A percentile compares a stretch with the other conserved stretches of the same genome.
Conservation (phyloP, 2,113 vertebrate genomes). For the western clawed frog (Xenopus tropicalis) region UCB_Xtro_10.0 CM004449.2:118648001-118648500, state of each 20-base stretch:
- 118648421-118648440: slow-evolving; percentile 14
- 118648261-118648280: slow-evolving; percentile 90
- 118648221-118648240: slow-evolving; percentile 87
- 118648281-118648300: slow-evolving; percentile 88
- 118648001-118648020: too few relatives aligned
- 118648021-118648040: too few relatives aligned
- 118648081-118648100: too few relatives aligned
- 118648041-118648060: too few relatives aligned
- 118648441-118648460: not conserved
- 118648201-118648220: not conserved
- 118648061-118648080: too few relatives aligned
- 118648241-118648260: slow-evolving; percentile 88
- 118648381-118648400: slow-evolving; percentile 43
- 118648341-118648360: slow-evolving; percentile 13
- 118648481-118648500: not conserved
- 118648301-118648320: slow-evolving; percentile 88
- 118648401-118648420: slow-evolving; percentile 33
- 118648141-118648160: too few relatives aligned
- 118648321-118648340: slow-evolving; percentile 85
- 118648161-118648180: too few relatives aligned
- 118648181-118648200: too few relatives aligned
- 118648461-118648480: not conserved
- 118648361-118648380: slow-evolving; percentile 40
- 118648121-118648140: too few relatives aligned
- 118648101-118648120: too few relatives aligned